Base-by-base conservation (phyloP, 2,888 invertebrate species). In the Gibbula magus region DNA sequence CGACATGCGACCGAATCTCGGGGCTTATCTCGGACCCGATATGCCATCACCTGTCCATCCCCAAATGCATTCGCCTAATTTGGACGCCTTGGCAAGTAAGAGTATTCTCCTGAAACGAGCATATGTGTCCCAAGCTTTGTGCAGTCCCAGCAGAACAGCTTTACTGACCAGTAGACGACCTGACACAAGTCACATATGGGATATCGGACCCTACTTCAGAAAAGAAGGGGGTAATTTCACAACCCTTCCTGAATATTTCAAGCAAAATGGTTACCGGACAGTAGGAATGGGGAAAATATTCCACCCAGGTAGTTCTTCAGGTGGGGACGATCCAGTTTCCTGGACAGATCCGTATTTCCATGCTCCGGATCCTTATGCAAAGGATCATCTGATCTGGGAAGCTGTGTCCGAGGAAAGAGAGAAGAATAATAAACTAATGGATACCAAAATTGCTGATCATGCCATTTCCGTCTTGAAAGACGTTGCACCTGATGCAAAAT, bases 191-290 rank as follows among this genome's bases (percentile, higher is more conserved):
- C 80, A 78, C 10, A 83, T 85, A 18, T 86, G 80, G 18, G 83
- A 85, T 61, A 79, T 86, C 1, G 10, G 78, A 0, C 51, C 79
- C 1, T 85, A 85, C 81, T 86, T 82, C 54, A 79, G 86, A 18
- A 39, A 79, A 0, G 79, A 79, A 3, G 83, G 83, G 0, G 84
- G 84, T 16, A 85, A 86, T 61, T 86, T 86, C 35, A 85, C 83
- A 5, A 86, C 85, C 1, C 77, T 85, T 25, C 86, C 86, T 2
- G 78, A 86, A 76, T 85, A 82, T 75, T 86, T 86, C 82, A 85
- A 85, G 66, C 35, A 83, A 18, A 78, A 86, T 52, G 86, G 85
- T 1, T 83, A 83, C 61, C 35, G 66, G 3, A 77, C 81, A 5
- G 61, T 79, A 18, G 85, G 86, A 16, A 80, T 84, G 32, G 86